Base-by-base conservation (phyloP, 2,797 vertebrate species). In the Babyrousa celebensis region DNA sequence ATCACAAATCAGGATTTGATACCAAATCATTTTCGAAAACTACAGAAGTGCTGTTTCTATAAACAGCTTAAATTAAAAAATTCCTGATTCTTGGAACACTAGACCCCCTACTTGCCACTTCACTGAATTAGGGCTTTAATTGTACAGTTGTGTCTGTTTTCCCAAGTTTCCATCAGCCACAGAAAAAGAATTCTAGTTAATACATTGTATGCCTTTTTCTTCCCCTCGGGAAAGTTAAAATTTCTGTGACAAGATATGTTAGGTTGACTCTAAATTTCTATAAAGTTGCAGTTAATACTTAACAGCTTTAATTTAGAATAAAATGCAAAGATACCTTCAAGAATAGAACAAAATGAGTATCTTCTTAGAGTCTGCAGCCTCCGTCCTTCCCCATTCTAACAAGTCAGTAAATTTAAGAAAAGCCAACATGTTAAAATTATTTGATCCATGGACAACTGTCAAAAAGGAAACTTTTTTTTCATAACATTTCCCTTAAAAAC, bases 281-380 rank as follows among this genome's bases (percentile, higher is more conserved):
- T 54, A 89, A 6, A 16, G 72, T 72, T 62, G 17, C 54, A 87
- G 83, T 95, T 89, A 82, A 67, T 65, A 78, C 60, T 96, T 27
- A 60, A 60, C 32, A 68, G 4, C 1, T 90, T 71, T 60, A 48
- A 6, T 77, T 71, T 25, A 27, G 5, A 74, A 70, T 65, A 36
- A 2, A 82, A 87, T 14, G 5, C n/a, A 91, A 65, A 32, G 5
- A 67, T 29, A 5, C 5, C 3, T 70, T 71, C 67, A 77, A 74
- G n/a, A 71, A 43, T 3, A 78, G 27, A n/a, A 40, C 48, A 43
- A 36, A 25, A 29, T 27, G 27, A 65, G 7, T 56, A 43, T 67
- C 40, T 94, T 58, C 77, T 68, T 58, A 62, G 3, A 48, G 67
- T 4, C 15, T 85, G 18, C 1, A 68, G 2, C 18, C 2, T 72